Base-by-base conservation (phyloP, 2,888 invertebrate species). In the Conistra vaccinii region DNA sequence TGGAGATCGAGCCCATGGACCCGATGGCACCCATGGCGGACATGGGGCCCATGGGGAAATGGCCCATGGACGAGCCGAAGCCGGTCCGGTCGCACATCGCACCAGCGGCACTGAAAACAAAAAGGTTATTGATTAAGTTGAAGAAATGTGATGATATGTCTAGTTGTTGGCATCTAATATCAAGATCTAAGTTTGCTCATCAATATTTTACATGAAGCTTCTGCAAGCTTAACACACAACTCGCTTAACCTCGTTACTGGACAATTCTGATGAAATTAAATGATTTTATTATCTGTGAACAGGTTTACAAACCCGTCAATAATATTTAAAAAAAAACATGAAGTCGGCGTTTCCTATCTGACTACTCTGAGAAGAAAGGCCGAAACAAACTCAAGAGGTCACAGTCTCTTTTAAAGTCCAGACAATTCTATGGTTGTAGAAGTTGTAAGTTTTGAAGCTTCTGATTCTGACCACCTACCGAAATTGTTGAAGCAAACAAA, bases 81-180 rank as follows among this genome's bases (percentile, higher is more conserved):
- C 97, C 97, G 77, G 97, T 95, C 83, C 96, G 94, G 89, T 98
- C 98, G 95, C 98, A 98, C 97, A 98, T 98, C 92, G 97, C 97
- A 91, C 97, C 97, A 96, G 97, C 97, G 96, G 97, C 97, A 97
- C 97, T 97, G 96, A 7, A 95, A 94, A 84, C 1, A 79, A 83
- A 81, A 63, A 1, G 5, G 0, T 12, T 26, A 10, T 4, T 67
- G 23, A n/a, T 67, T 66, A 12, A 48, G 12, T 80, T 14, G n/a
- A 2, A 42, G 29, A 39, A 51, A 12, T 39, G 12, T 4, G 4
- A 17, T 17, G 6, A 63, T n/a, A 10, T 2, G 3, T 39, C 0
- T 35, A 2, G 39, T 39, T 20, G 3, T 39, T 4, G 10, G 51
- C 1, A 62, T 23, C 12, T 5, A 3, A 26, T 53, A 42, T 4